Percentiles rank a stretch among this genome's conserved stretches.
Evolutionary conservation across 2,797 vertebrate species (phyloP).

Genomic region (Heterohyrax brucei): DNA sequence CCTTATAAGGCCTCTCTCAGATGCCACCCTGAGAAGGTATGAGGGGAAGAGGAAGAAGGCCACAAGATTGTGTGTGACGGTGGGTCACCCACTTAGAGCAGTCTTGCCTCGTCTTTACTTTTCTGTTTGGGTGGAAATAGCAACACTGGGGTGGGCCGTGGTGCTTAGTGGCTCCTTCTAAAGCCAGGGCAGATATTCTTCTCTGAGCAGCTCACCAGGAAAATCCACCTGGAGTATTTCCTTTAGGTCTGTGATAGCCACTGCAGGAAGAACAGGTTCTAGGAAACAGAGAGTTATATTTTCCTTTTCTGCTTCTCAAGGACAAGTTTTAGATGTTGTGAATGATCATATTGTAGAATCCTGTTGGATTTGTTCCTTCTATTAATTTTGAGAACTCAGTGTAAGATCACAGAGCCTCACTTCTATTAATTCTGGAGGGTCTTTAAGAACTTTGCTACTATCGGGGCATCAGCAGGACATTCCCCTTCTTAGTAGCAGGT

Average conservation of each 20-base stretch:
- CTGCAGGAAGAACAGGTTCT: not conserved
- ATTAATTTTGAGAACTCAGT: not conserved
- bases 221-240: not conserved
- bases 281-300: not conserved
- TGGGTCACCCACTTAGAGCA: not conserved
- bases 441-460: not conserved
- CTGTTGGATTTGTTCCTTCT: slow-evolving; percentile 1
- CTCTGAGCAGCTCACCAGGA: not conserved
- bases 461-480: not conserved
- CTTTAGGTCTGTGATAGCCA: not conserved
- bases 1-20: not conserved
- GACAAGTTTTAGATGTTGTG: not conserved
- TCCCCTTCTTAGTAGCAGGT: not conserved
- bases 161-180: slow-evolving; percentile 50
- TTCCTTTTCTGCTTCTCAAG: slow-evolving; percentile 37
- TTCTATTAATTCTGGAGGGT: not conserved
- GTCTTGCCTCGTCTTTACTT: not conserved
- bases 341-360: slow-evolving; percentile 13
- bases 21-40: not conserved
- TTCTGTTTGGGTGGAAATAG: slow-evolving; percentile 70
- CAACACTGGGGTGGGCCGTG: not conserved
- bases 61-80: slow-evolving; percentile 46
- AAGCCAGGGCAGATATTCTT: slow-evolving; percentile 22
- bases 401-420: not conserved
- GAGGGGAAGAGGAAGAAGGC: slow-evolving; percentile 61